Evolutionary conservation across 2,797 vertebrate genomes (phyloP).

Genomic region (Coracias cyanogaster): DNA sequence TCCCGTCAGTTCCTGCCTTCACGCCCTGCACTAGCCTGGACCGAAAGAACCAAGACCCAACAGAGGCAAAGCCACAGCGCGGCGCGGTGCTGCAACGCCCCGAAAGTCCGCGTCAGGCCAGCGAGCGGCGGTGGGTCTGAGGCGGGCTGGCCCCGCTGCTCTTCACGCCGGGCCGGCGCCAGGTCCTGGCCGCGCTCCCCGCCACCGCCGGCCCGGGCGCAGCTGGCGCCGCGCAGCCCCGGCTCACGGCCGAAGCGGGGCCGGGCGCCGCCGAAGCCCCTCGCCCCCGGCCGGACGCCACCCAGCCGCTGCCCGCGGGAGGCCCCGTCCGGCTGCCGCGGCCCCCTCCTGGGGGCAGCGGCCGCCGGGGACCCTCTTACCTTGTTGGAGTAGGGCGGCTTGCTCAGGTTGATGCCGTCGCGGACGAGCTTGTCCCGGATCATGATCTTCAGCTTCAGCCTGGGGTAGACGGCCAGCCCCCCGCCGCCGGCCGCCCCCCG

Average conservation of each 20-base stretch:
- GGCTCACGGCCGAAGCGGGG: accelerated
- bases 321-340: neutral
- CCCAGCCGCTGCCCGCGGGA: neutral
- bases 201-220: neutral
- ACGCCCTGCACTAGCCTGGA: neutral
- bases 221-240: too few species aligned
- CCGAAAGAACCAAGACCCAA: neutral
- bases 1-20: neutral
- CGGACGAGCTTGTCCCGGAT: conserved; percentile 95
- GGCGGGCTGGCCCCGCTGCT: accelerated
- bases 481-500: conserved; percentile 78
- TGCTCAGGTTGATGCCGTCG: conserved; percentile 92
- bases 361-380: conserved; percentile 78
- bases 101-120: neutral
- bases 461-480: conserved; percentile 89
- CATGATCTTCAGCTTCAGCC: conserved; percentile 97
- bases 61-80: neutral
- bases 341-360: neutral
- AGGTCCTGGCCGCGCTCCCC: accelerated
- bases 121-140: accelerated
- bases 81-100: accelerated
- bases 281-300: neutral
- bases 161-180: neutral
- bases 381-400: conserved; percentile 93
- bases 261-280: neutral